Percentiles rank a stretch among this genome's conserved stretches.
Conservation (phyloP, 2,113 vertebrate genomes). For the Chloropsis hardwickii region DNA sequence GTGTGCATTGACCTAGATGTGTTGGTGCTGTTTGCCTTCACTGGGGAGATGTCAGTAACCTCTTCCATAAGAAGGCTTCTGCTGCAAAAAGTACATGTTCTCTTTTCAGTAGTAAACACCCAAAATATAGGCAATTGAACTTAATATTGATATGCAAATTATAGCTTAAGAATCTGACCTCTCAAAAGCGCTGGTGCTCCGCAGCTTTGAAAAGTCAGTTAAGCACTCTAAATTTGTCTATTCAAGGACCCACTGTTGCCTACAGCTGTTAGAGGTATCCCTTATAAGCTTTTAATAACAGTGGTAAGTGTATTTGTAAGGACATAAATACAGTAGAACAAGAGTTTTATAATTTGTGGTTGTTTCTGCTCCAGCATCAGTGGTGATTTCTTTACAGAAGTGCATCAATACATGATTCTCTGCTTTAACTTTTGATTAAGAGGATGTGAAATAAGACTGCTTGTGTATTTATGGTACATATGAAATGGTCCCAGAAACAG, state of each 20-base stretch:
- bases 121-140: neutral
- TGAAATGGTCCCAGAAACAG: neutral
- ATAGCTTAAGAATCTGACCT: neutral
- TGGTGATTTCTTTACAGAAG: neutral
- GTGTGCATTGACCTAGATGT: neutral
- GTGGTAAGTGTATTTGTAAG: neutral
- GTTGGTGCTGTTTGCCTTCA: neutral
- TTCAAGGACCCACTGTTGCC: neutral
- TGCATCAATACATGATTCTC: neutral
- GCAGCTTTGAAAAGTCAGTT: neutral
- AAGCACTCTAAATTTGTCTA: neutral
- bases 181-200: rapidly evolving
- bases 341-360: neutral
- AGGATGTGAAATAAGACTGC: neutral
- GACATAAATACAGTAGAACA: neutral
- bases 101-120: neutral
- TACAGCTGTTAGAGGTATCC: neutral
- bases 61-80: neutral
- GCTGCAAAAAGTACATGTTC: neutral
- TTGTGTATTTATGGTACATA: neutral
- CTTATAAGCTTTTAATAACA: neutral
- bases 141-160: neutral
- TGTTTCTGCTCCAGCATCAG: neutral
- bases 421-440: neutral
- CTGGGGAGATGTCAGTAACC: neutral